Evolutionary conservation across 2,113 vertebrate genomes (phyloP).

Genomic region (Phylloscopus trochilus): DNA sequence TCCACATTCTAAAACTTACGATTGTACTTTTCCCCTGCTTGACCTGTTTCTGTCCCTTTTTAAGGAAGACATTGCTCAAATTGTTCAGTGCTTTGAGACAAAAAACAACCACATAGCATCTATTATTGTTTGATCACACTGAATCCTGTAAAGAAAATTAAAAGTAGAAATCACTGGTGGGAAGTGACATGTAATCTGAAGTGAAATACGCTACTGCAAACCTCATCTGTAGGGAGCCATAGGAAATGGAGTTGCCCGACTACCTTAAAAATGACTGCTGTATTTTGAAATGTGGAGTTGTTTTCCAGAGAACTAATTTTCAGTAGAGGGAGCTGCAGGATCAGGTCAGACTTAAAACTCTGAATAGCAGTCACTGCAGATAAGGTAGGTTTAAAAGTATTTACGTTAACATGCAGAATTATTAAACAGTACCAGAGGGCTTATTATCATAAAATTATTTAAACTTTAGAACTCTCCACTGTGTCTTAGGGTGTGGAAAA

Average conservation of each 20-base stretch:
- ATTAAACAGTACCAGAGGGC: background rate
- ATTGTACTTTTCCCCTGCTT: background rate
- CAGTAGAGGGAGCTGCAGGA: conserved; percentile 68
- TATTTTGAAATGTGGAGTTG: background rate
- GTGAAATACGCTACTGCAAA: background rate
- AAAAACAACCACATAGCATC: background rate
- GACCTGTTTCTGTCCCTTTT: background rate
- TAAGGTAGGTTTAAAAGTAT: conserved; percentile 9
- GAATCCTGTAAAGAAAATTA: background rate
- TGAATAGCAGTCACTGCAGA: background rate
- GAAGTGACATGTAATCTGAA: background rate
- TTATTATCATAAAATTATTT: conserved; percentile 27
- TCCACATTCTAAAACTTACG: background rate
- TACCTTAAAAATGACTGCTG: conserved; percentile 28
- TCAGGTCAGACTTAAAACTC: background rate
- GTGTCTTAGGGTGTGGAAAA: background rate
- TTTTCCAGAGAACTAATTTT: conserved; percentile 14
- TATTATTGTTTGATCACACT: background rate
- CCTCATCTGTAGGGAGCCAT: background rate
- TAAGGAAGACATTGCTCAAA: background rate
- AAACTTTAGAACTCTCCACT: background rate
- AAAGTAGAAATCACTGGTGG: background rate
- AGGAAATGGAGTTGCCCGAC: background rate
- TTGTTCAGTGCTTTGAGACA: background rate
- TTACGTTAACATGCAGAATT: conserved; percentile 7